Conservation (phyloP, 2,113 vertebrate species). For the Symphodus melops region DNA sequence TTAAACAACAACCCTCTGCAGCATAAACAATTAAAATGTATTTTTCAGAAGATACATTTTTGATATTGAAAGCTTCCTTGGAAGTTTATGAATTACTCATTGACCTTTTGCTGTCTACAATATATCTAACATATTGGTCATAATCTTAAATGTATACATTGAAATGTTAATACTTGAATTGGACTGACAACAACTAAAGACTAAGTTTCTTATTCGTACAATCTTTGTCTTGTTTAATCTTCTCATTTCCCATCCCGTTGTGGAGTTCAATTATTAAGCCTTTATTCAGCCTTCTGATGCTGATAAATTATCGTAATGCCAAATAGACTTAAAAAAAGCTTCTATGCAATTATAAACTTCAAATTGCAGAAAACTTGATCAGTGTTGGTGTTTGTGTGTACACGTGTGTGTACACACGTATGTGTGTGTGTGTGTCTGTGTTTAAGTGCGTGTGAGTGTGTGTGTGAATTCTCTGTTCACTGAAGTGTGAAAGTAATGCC, state of each 20-base stretch:
- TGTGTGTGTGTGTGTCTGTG: neutral
- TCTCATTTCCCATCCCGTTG: neutral
- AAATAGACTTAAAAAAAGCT: slow-evolving; percentile 1
- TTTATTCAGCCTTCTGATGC: neutral
- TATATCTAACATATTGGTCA: neutral
- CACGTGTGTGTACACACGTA: neutral
- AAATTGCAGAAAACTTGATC: no score
- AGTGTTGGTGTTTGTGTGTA: neutral
- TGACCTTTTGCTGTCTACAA: neutral
- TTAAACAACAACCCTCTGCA: neutral
- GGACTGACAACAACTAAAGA: neutral
- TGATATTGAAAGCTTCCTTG: neutral
- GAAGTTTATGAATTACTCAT: neutral
- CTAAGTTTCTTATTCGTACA: no score
- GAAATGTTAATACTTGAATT: slow-evolving; percentile 1
- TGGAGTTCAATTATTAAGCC: neutral
- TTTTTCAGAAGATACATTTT: neutral
- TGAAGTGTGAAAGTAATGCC: slow-evolving; percentile 1
- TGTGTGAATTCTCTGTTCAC: slow-evolving; percentile 25
- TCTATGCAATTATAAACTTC: neutral
- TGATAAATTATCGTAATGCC: neutral
- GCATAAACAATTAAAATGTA: neutral
- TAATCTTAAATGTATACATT: neutral
- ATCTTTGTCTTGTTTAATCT: neutral
- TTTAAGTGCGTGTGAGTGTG: neutral